A percentile compares a stretch with the other conserved stretches of the same genome.
Evolutionary conservation across 1,140 invertebrate species (phyloP).

Genomic region (Portunus trituberculatus): DNA sequence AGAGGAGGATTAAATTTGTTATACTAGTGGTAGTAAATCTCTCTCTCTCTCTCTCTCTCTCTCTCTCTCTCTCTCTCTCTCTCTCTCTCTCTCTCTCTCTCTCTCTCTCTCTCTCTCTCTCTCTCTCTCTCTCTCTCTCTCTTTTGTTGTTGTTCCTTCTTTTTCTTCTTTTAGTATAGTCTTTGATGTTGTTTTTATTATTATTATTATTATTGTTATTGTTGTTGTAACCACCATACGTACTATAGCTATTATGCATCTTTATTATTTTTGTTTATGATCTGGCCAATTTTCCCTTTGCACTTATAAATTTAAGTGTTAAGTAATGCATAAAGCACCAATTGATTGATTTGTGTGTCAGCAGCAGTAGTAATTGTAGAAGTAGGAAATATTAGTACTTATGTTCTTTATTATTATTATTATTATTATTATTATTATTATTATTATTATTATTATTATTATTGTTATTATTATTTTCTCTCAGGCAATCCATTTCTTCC

Average conservation of each 20-base stretch:
- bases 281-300: not conserved
- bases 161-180: too few relatives aligned
- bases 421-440: conserved; percentile 38
- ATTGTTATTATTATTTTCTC: not conserved
- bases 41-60: too few relatives aligned
- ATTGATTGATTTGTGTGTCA: too few relatives aligned
- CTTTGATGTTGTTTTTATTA: conserved; percentile 77
- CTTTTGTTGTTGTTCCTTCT: too few relatives aligned
- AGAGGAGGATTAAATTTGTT: too few relatives aligned
- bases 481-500: conserved; percentile 33
- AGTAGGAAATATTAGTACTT: too few relatives aligned
- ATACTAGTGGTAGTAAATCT: too few relatives aligned
- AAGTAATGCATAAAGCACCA: not conserved
- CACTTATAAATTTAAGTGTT: not conserved
- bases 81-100: too few relatives aligned
- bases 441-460: conserved; percentile 35
- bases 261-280: not conserved
- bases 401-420: not conserved
- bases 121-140: not conserved
- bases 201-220: conserved; percentile 64
- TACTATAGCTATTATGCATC: not conserved
- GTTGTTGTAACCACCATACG: conserved; percentile 49
- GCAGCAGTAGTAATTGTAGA: too few relatives aligned
- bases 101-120: too few relatives aligned
- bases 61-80: not conserved